Evolutionary conservation across 2,797 vertebrate genomes (phyloP).

Genomic region (Acipenser transmontanus): DNA sequence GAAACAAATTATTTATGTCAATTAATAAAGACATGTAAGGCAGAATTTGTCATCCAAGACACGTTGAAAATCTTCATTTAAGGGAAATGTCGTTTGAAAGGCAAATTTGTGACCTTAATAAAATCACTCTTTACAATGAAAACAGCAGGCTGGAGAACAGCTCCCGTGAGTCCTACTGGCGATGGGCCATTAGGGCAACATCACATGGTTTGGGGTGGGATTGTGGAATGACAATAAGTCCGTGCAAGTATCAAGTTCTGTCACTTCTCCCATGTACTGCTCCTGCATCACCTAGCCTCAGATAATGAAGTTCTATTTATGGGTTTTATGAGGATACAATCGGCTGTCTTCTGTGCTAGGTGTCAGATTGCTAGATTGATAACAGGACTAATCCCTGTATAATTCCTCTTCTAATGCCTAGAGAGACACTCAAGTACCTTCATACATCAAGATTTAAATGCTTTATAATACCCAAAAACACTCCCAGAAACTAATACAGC

Average conservation of each 20-base stretch:
- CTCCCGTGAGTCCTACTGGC: too few species aligned
- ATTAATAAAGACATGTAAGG: too few species aligned
- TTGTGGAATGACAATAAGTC: constrained; percentile 6
- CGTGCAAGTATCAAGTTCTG: constrained; percentile 10
- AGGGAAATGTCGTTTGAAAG: too few species aligned
- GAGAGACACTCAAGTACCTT: constrained; percentile 44
- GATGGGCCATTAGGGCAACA: background rate
- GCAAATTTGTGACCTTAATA: too few species aligned
- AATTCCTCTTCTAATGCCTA: constrained; percentile 49
- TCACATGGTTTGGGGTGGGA: constrained; percentile 2
- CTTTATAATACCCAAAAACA: constrained; percentile 56
- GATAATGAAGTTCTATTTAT: constrained; percentile 35
- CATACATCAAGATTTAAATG: constrained; percentile 52
- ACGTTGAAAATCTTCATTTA: too few species aligned
- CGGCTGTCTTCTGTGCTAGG: constrained; percentile 33
- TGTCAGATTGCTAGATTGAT: constrained; percentile 42
- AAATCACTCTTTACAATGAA: too few species aligned
- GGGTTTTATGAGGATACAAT: constrained; percentile 33
- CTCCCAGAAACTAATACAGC: constrained; percentile 43
- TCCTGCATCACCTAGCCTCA: constrained; percentile 11
- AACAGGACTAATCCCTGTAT: constrained; percentile 44
- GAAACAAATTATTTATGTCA: too few species aligned
- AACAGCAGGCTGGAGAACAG: too few species aligned
- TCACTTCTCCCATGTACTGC: constrained; percentile 6
- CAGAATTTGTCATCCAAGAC: too few species aligned